Base-by-base conservation (phyloP, 2,888 invertebrate genomes). In the Leptopilina myrica region DNA sequence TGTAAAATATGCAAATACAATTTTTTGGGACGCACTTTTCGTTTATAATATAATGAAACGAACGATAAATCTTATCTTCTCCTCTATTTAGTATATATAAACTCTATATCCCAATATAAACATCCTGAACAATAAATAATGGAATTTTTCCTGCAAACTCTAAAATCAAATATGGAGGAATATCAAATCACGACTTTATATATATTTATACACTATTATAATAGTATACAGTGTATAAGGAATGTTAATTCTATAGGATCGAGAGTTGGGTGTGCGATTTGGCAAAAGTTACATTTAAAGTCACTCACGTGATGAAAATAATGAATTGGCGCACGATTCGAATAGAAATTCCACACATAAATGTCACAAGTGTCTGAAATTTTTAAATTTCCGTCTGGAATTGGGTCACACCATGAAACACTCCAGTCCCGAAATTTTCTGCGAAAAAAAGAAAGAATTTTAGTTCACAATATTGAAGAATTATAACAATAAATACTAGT, bases 11-110 rank as follows among this genome's bases (percentile, higher is more conserved):
- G 64, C 43, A 26, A 64, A 12, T 5, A 40, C 12, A 6, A 64
- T 64, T 64, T 62, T 64, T 64, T 64, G 64, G 43, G 14, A 64
- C 64, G 40, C 64, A 64, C 40, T 64, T 64, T 64, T 64, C 64
- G 12, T 20, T 20, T 20, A 20, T 33, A 40, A 64, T 64, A 20
- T 64, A 20, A 5, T 26, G 33, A 33, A 8, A 43, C 26, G 26
- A 26, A 26, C 33, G 7, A 64, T 33, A 43, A 12, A 64, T 64
- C 26, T 64, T 64, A 64, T 64, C 64, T 8, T 43, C 33, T 33
- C 33, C 33, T 33, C 33, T 33, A 7, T 46, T 46, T 46, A 46
- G 46, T 49, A 49, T 49, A 49, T 49, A 49, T 49, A 11, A 49
- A 11, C 49, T 49, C 9, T 4, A 49, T 11, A 20, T 20, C 20